Evolutionary conservation across 2,888 invertebrate species (phyloP), one percentile per base, ranked within the genome.

Genomic region (Melolontha melolontha): DNA sequence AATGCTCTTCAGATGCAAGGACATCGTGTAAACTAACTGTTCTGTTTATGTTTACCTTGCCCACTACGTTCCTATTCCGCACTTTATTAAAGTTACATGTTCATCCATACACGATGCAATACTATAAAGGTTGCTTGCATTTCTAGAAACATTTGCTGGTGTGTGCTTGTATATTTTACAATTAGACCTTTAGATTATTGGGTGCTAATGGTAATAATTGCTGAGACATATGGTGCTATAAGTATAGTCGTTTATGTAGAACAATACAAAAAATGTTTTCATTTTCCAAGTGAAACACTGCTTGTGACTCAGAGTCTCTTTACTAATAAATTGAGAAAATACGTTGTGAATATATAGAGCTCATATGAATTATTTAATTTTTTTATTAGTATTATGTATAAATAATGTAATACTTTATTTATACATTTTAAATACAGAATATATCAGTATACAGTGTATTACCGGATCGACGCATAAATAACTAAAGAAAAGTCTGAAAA

Each of bases 21-120:
- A 74, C 73, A 71, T 51, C 66, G 54, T 67, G 64, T 69, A 62
- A 66, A 70, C 70, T 72, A 70, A 70, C 70, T 67, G 69, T 69
- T 68, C 71, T 71, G 71, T 73, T 71, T 70, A 68, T 70, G 65
- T 62, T 68, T 63, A 57, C 54, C 49, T 57, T 55, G 47, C 47
- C 39, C 42, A 47, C 49, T 7, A 47, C 55, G 55, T 66, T 66
- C 47, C 57, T 29, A 52, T 64, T 54, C 52, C 52, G 52, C 52
- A 44, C 44, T 64, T 64, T 64, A 64, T 64, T 64, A 64, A 62
- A 64, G 64, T 64, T 64, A 64, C 22, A 44, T 41, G 22, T 51
- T 64, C 52, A 6, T 49, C 47, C 39, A 7, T 14, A 41, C 14
- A 14, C 51, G 64, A 41, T 10, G 50, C 16, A 44, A 11, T 44